Base-by-base conservation (phyloP, 1,140 invertebrate species). In the Halesus radiatus region DNA sequence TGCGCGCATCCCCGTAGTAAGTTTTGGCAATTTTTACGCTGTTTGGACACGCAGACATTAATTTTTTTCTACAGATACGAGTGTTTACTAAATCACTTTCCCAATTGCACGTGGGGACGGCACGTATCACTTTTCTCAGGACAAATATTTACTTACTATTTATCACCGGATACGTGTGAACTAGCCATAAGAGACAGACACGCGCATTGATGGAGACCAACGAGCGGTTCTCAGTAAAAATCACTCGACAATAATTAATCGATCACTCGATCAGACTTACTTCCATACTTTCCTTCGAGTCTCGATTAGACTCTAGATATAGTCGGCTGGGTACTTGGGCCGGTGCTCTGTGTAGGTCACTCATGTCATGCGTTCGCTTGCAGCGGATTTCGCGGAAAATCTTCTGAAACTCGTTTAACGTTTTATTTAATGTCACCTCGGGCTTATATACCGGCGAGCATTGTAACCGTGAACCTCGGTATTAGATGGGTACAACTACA, bases 371-470 rank as follows among this genome's bases (percentile, higher is more conserved):
- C 53, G 37, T 16, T 22, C 45, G 1, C 68, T 53, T 1, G 50
- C 68, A 8, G 45, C 18, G 18, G 7, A 45, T 72, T 72, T 72
- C 68, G 68, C 45, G 45, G 37, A 53, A 45, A 66, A 66, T 66
- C 37, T 1, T 13, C 23, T 66, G 3, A 66, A 66, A 66, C 62
- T 37, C 62, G 62, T 66, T 66, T 66, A 16, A 66, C 62, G 62
- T 66, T 66, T 66, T 29, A 66, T 66, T 64, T 64, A 66, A 66
- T 66, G 62, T 66, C 62, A 29, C 62, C 62, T 26, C 56, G 20
- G 13, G 56, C 2, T 23, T 23, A 18, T 23, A 18, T 45, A 45
- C 16, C 20, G 20, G 56, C 13, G 10, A 22, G 23, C 23, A 60
- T 60, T 60, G n/a, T 60, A 60, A 60, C 56, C 23, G 56, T 60